These are phyloP conservation scores for Cladorhizidae sp. DNA, from an alignment of 37 sponge, comb jelly and placozoan species.

Conservation along the genomic window DNA sequence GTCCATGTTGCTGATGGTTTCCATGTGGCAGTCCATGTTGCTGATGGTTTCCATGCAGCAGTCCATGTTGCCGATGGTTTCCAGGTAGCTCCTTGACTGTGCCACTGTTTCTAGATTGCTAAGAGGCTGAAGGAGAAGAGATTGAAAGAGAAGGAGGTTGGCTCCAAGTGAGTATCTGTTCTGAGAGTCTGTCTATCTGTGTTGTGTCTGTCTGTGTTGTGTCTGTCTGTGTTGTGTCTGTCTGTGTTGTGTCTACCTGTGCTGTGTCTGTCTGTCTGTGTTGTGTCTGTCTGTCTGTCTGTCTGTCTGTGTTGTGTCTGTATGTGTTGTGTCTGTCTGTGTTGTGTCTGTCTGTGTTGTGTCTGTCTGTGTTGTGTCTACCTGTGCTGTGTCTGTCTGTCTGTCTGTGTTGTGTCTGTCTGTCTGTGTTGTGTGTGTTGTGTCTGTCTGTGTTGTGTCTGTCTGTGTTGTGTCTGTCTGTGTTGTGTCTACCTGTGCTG, in stretches of 20 bases:
- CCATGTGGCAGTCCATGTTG: no score
- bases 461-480: neutral
- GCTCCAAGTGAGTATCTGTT: conserved; percentile 8
- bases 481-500: no score
- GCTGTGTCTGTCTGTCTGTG: neutral
- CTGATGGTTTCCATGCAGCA: no score
- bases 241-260: no score
- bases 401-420: neutral
- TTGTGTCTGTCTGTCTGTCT: conserved; percentile 3
- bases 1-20: no score
- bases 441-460: neutral
- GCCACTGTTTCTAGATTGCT: conserved; percentile 26
- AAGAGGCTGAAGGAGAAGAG: conserved; percentile 24
- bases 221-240: neutral
- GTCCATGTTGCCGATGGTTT: neutral
- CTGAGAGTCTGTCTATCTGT: neutral
- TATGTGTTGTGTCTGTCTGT: neutral
- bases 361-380: no score
- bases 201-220: neutral
- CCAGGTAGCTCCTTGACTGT: neutral
- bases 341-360: neutral
- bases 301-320: neutral
- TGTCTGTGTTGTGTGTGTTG: neutral
- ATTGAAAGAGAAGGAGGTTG: conserved; percentile 12
- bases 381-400: neutral